phyloP scores from a whole-genome alignment of 2,888 invertebrate genomes.

The Parnassius glacialis region DNA sequence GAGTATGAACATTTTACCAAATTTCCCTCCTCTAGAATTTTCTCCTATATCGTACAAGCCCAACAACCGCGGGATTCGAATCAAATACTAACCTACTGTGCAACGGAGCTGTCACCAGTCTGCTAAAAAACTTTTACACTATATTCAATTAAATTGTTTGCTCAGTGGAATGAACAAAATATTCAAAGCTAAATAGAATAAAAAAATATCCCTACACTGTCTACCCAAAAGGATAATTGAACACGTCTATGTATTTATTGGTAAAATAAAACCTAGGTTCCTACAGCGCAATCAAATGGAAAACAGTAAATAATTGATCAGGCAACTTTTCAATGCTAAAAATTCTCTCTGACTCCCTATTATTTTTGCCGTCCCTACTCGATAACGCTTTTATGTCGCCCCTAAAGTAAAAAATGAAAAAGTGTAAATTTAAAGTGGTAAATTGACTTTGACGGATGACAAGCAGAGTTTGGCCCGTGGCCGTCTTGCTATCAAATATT shows the following conservation, averaged over 20 bases:
- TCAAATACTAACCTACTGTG: too few species aligned
- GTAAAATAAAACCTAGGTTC: slow-evolving; percentile 27
- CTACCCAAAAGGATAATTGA: slow-evolving; percentile 8
- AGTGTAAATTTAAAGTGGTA: slow-evolving; percentile 73
- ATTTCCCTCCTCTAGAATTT: too few species aligned
- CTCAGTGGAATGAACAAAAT: too few species aligned
- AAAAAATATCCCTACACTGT: background rate
- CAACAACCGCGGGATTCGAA: too few species aligned
- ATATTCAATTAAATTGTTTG: too few species aligned
- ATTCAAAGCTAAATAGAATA: background rate
- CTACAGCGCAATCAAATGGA: slow-evolving; percentile 44
- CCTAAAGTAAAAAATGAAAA: slow-evolving; percentile 57
- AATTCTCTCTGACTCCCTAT: slow-evolving; percentile 53
- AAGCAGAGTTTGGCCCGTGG: slow-evolving; percentile 56
- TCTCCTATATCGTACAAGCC: too few species aligned
- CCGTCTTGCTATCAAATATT: slow-evolving; percentile 71
- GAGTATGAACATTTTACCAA: too few species aligned
- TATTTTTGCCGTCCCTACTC: slow-evolving; percentile 64
- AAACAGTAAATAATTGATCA: slow-evolving; percentile 58
- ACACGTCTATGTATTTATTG: slow-evolving; percentile 22
- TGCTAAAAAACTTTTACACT: too few species aligned
- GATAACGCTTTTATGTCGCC: slow-evolving; percentile 71
- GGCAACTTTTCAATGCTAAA: slow-evolving; percentile 69
- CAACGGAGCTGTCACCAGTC: too few species aligned
- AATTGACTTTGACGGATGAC: slow-evolving; percentile 77